Percentiles rank a stretch among this genome's conserved stretches.
Evolutionary conservation across 2,888 invertebrate genomes (phyloP).

Genomic region (Odontothrips loti): DNA sequence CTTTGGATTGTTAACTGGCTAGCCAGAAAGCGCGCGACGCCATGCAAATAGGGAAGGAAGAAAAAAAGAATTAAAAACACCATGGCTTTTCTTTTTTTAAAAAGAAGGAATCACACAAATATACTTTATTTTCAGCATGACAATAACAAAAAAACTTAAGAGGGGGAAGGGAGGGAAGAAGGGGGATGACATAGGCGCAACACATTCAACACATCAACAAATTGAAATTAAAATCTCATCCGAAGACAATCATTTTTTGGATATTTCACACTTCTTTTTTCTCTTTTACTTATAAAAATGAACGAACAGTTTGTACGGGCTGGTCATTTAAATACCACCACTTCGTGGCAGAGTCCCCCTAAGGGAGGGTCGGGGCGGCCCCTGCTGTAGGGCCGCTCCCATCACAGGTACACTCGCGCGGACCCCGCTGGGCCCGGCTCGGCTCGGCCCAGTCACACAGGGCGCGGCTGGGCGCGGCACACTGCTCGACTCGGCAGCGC

Average conservation of each 20-base stretch:
- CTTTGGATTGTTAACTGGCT: neutral
- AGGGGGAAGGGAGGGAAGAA: neutral
- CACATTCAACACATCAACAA: conserved; percentile 20
- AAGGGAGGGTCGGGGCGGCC: neutral
- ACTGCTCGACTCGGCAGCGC: neutral
- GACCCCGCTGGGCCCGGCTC: conserved; percentile 16
- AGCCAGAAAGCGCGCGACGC: neutral
- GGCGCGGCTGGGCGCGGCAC: neutral
- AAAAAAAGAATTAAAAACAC: conserved; percentile 28
- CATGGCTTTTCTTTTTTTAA: conserved; percentile 2
- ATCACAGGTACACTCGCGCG: conserved; percentile 22
- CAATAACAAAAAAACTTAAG: neutral
- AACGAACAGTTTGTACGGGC: conserved; percentile 14
- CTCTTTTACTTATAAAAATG: neutral
- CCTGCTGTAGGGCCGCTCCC: neutral
- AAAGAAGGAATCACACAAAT: conserved; percentile 26
- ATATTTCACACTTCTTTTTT: neutral
- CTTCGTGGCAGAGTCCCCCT: conserved; percentile 1
- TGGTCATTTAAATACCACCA: conserved; percentile 1
- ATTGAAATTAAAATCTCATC: neutral
- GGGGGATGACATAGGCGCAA: conserved; percentile 10
- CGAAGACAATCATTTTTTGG: neutral
- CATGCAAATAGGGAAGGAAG: conserved; percentile 35
- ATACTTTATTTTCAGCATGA: conserved; percentile 20
- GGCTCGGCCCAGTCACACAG: neutral